Evolutionary conservation across 2,113 vertebrate genomes (phyloP).

Genomic region (Calonectris borealis): DNA sequence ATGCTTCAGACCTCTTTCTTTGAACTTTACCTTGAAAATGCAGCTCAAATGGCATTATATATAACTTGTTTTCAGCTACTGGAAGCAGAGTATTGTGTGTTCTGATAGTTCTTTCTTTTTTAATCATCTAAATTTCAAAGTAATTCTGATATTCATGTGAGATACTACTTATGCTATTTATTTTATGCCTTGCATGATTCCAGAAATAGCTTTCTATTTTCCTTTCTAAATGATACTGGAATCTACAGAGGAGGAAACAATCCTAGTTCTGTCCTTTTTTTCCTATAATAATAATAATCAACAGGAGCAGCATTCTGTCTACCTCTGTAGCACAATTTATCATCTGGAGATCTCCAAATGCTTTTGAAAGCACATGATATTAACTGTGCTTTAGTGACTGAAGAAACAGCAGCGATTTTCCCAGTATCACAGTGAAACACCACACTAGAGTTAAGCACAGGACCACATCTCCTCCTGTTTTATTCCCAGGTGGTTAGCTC

Average conservation of each 20-base stretch:
- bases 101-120: neutral
- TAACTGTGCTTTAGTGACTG: neutral
- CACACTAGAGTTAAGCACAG: neutral
- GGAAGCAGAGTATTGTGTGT: neutral
- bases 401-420: neutral
- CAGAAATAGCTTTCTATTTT: neutral
- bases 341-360: neutral
- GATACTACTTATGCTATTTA: neutral
- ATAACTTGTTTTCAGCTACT: neutral
- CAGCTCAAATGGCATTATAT: neutral
- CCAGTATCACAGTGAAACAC: neutral
- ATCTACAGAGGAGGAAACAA: neutral
- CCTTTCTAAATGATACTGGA: neutral
- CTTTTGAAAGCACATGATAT: neutral
- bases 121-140: neutral
- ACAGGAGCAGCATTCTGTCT: neutral
- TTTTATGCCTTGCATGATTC: neutral
- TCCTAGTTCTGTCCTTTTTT: neutral
- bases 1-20: neutral
- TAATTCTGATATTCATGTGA: neutral
- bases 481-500: neutral
- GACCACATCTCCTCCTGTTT: neutral
- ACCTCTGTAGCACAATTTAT: neutral
- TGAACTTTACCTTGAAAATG: neutral
- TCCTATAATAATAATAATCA: neutral